These are phyloP conservation scores for Mormyrops attenuatus DNA, from an alignment of 2,797 vertebrate species.

Conservation along the genomic window DNA sequence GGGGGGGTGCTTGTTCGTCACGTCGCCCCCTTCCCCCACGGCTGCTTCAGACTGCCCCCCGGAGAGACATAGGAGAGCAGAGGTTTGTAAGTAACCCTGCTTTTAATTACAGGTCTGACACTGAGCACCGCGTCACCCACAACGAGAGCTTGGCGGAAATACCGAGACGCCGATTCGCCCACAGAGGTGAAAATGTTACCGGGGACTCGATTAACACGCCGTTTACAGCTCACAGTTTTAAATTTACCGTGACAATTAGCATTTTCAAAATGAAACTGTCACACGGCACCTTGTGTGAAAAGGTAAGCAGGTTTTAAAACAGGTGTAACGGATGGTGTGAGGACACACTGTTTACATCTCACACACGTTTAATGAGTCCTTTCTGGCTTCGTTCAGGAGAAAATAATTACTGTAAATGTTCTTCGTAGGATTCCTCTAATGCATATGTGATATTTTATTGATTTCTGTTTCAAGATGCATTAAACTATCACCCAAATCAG, in stretches of 20 bases:
- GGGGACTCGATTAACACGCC: not conserved
- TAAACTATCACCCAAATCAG: not conserved
- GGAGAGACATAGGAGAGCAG: slow-evolving; percentile 60
- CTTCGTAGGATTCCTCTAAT: not conserved
- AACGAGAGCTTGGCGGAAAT: slow-evolving; percentile 38
- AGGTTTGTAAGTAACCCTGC: slow-evolving; percentile 58
- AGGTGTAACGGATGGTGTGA: not conserved
- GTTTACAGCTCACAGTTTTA: not conserved
- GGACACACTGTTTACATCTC: not conserved
- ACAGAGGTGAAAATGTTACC: not conserved
- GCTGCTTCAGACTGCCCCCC: slow-evolving; percentile 60
- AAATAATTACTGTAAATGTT: slow-evolving; percentile 4
- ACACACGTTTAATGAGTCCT: not conserved
- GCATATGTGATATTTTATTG: not conserved
- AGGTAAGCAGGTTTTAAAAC: not conserved
- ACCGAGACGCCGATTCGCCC: slow-evolving; percentile 36
- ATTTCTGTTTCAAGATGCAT: not conserved
- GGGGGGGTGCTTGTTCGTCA: slow-evolving; percentile 50
- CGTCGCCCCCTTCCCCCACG: slow-evolving; percentile 61
- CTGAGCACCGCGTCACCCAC: slow-evolving; percentile 37
- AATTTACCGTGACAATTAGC: not conserved
- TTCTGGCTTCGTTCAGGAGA: not conserved
- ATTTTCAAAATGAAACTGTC: not conserved
- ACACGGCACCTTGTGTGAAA: not conserved
- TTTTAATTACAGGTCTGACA: slow-evolving; percentile 68